These are phyloP conservation scores for Mesembrinibis cayennensis DNA, from an alignment of 2,113 vertebrate species.

Conservation along the genomic window DNA sequence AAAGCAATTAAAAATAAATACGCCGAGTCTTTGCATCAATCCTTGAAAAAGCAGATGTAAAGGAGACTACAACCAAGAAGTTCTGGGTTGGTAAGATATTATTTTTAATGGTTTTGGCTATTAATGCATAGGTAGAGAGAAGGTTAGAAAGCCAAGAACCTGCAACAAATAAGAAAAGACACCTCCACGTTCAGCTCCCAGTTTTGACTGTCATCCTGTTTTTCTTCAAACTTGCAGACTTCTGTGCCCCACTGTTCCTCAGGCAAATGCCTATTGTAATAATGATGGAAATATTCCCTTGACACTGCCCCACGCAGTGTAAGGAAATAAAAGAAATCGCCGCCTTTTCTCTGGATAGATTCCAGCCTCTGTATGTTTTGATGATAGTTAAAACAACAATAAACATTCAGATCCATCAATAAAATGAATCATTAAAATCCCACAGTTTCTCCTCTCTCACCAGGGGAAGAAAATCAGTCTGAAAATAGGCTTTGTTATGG, in stretches of 20 bases:
- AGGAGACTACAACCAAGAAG: neutral
- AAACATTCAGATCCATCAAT: slow-evolving; percentile 29
- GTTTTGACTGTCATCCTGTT: neutral
- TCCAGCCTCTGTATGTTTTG: slow-evolving; percentile 20
- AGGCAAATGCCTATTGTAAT: neutral
- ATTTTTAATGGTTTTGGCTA: neutral
- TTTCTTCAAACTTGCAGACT: neutral
- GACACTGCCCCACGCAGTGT: neutral
- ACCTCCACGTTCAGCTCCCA: neutral
- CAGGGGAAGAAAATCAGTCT: slow-evolving; percentile 17
- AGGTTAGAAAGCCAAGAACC: neutral
- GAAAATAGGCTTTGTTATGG: neutral
- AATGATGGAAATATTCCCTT: slow-evolving; percentile 3
- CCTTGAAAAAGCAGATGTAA: neutral
- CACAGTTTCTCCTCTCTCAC: neutral
- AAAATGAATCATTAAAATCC: slow-evolving; percentile 33
- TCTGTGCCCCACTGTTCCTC: neutral
- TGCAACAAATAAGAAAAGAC: neutral
- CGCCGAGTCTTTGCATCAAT: neutral
- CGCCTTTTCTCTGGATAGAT: slow-evolving; percentile 10
- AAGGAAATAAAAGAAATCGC: slow-evolving; percentile 2
- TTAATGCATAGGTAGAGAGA: neutral
- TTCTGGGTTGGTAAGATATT: neutral
- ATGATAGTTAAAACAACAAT: slow-evolving; percentile 49
- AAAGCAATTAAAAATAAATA: slow-evolving; percentile 12